A percentile compares a stretch with the other conserved stretches of the same genome.
phyloP scores from a whole-genome alignment of 2,113 vertebrate genomes.

The Oreochromis tanganicae region DNA sequence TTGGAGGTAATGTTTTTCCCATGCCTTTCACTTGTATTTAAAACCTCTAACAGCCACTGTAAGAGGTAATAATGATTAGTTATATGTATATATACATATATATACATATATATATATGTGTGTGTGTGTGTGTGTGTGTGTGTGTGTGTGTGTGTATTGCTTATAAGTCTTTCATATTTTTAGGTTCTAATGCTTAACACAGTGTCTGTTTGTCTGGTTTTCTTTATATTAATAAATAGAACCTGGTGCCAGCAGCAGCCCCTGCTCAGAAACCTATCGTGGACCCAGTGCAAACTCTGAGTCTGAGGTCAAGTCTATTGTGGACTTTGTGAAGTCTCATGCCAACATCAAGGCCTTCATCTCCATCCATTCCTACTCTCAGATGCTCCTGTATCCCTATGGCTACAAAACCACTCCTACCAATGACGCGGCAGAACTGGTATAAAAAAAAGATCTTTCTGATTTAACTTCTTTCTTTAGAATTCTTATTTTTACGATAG shows the following conservation, averaged over 20 bases:
- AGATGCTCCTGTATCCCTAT: slow-evolving; percentile 90
- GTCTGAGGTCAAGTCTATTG: slow-evolving; percentile 86
- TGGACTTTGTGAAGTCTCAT: slow-evolving; percentile 84
- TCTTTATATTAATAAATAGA: slow-evolving; percentile 46
- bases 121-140: neutral
- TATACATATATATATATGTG: neutral
- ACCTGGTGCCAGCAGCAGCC: slow-evolving; percentile 74
- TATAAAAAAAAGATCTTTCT: slow-evolving; percentile 42
- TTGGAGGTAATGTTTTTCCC: slow-evolving; percentile 75
- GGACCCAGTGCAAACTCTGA: slow-evolving; percentile 83
- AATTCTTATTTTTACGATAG: neutral
- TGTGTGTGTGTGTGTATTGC: neutral
- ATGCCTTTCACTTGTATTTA: neutral
- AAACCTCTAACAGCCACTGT: neutral
- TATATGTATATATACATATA: no score
- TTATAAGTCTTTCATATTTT: neutral
- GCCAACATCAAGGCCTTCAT: slow-evolving; percentile 88
- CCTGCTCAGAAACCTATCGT: slow-evolving; percentile 81
- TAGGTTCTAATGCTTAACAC: neutral
- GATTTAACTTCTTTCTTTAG: neutral
- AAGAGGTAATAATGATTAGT: neutral
- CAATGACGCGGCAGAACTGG: slow-evolving; percentile 78
- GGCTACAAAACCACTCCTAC: slow-evolving; percentile 73
- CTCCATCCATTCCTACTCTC: slow-evolving; percentile 94
- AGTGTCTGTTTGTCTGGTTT: neutral